Base-by-base conservation (phyloP, 1,140 invertebrate species). In the Carposina sasakii region DNA sequence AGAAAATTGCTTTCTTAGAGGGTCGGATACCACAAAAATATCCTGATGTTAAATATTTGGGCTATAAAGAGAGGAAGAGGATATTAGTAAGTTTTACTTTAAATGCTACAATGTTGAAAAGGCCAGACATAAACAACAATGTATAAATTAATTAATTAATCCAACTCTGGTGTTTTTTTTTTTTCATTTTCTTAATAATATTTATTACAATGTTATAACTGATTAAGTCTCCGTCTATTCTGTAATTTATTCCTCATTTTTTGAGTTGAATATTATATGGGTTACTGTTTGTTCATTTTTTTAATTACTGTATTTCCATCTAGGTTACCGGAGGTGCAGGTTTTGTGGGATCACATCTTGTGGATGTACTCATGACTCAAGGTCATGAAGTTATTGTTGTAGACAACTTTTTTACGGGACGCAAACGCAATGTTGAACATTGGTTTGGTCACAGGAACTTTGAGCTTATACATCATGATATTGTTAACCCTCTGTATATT, bases 371-470 rank as follows among this genome's bases (percentile, higher is more conserved):
- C 22, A 99, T 99, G 97, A 86, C 93, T 45, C 92, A 95, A 64
- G 98, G 98, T 0, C 98, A 99, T 86, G 97, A 99, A 87, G 95
- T 99, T 0, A 98, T 97, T 66, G 98, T 99, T 3, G 95, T 94
- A 3, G 98, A 99, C 77, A 99, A 99, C 81, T 99, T 99, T 82
- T 99, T 98, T 79, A 99, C 98, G 10, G 98, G 98, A 1, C 87
- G 97, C 31, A 99, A 98, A 78, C 87, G 93, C 21, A 99, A 99
- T 85, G 94, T 99, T 0, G 97, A 98, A 71, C 97, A 99, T 70
- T 99, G 98, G 98, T 91, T 99, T 58, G 98, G 98, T 0, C 98
- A 99, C 85, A 92, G 96, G 67, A 99, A 99, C 83, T 99, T 99
- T 87, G 98, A 99, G 85, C 86, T 99, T 23, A 95, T 99, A 33